These are phyloP conservation scores for Paraescarpia echinospica DNA, from an alignment of 1,140 invertebrate genomes.

Conservation along the genomic window DNA sequence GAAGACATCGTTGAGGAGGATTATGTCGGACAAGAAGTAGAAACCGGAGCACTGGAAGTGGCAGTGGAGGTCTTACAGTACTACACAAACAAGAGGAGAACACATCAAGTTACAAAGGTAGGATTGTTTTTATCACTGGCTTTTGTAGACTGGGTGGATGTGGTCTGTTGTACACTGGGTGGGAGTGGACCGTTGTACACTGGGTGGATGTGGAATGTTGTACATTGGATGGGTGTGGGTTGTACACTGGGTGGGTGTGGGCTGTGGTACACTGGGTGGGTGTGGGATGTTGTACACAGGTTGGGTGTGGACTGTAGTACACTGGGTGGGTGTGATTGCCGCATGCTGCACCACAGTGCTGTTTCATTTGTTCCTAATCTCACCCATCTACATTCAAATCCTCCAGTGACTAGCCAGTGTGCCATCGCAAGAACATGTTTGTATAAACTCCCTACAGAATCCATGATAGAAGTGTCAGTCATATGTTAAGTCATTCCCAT, in stretches of 20 bases:
- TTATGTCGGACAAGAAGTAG: background rate
- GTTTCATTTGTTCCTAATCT: no score
- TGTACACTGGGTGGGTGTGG: no score
- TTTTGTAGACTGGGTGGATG: background rate
- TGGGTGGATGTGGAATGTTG: no score
- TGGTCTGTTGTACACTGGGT: no score
- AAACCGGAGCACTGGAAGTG: background rate
- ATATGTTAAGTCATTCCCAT: background rate
- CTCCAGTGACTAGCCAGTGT: background rate
- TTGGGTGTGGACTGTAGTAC: no score
- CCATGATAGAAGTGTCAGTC: background rate
- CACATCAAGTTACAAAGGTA: background rate
- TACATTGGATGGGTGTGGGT: no score
- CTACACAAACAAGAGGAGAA: background rate
- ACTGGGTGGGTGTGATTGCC: no score
- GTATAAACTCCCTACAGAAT: background rate
- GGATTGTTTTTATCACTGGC: background rate
- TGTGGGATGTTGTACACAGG: no score
- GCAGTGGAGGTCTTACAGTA: background rate
- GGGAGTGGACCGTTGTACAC: no score
- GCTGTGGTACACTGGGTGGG: no score
- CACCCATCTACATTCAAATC: background rate
- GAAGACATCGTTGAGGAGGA: background rate
- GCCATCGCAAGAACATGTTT: background rate
- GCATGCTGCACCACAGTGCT: no score